Conservation (phyloP, 2,888 invertebrate species). For the Ischnus inquisitorius region DNA sequence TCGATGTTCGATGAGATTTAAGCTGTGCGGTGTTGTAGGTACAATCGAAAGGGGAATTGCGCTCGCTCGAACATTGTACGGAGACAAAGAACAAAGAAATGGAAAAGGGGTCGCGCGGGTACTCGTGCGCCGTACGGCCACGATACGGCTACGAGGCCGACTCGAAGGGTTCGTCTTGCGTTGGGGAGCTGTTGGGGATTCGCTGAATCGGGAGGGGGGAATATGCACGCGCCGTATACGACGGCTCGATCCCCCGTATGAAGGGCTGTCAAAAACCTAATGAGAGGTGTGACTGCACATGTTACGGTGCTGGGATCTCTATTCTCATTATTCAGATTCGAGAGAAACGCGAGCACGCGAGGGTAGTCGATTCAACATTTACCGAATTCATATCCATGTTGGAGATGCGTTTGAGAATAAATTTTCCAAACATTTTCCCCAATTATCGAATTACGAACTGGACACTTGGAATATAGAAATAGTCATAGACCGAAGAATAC, state of each 20-base stretch:
- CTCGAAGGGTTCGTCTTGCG: constrained; percentile 69
- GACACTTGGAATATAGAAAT: too few species aligned
- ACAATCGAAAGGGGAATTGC: constrained; percentile 76
- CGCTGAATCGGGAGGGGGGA: constrained; percentile 49
- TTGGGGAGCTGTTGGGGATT: constrained; percentile 53
- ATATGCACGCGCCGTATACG: constrained; percentile 77
- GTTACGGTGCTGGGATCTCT: constrained; percentile 79
- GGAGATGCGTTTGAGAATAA: constrained; percentile 1
- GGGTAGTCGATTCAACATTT: constrained; percentile 18
- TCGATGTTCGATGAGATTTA: constrained; percentile 80
- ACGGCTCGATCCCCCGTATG: constrained; percentile 82
- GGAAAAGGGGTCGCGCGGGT: constrained; percentile 58
- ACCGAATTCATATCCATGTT: constrained; percentile 17
- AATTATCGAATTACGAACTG: too few species aligned
- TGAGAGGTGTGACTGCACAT: constrained; percentile 86
- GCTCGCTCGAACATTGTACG: constrained; percentile 76
- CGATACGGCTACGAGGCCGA: constrained; percentile 58
- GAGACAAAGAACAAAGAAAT: constrained; percentile 83
- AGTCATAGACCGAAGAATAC: too few species aligned
- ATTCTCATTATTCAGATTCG: constrained; percentile 79
- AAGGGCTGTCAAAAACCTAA: constrained; percentile 86
- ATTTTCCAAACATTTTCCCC: too few species aligned
- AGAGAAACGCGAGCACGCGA: constrained; percentile 27
- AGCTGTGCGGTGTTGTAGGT: constrained; percentile 67
- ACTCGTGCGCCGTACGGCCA: constrained; percentile 65